Percentiles rank a stretch among this genome's conserved stretches.
Conservation (phyloP, 2,797 vertebrate species). For the Phoebastria nigripes region DNA sequence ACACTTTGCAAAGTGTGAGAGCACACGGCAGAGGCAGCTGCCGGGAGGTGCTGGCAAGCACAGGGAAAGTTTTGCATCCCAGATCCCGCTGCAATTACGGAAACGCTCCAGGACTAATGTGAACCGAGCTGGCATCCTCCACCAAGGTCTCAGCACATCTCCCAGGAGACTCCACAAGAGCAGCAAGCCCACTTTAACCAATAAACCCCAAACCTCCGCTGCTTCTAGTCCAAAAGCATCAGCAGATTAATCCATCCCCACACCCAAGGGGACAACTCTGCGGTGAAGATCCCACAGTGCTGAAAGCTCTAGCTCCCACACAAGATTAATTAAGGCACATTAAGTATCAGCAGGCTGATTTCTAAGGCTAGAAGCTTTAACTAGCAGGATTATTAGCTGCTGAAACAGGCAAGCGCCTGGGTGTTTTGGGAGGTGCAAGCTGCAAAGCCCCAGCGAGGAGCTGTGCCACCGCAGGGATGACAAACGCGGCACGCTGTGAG, state of each 20-base stretch:
- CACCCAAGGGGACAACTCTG: background rate
- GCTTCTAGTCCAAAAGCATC: background rate
- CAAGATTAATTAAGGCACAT: background rate
- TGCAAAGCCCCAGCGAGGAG: background rate
- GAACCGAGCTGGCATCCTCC: background rate
- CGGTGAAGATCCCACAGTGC: background rate
- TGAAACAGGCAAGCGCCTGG: background rate
- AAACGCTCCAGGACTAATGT: rapidly evolving
- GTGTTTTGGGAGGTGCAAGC: background rate
- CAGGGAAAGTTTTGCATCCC: background rate
- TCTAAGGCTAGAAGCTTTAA: background rate
- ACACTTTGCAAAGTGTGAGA: rapidly evolving
- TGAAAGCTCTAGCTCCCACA: background rate
- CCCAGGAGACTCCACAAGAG: background rate
- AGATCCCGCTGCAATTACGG: background rate
- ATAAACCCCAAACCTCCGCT: background rate
- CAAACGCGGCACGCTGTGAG: rapidly evolving
- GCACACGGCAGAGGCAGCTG: background rate
- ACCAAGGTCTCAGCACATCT: background rate
- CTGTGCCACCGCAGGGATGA: background rate
- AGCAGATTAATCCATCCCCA: background rate
- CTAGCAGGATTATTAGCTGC: background rate
- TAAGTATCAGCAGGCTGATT: background rate
- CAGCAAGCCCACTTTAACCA: background rate
- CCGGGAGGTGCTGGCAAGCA: background rate